A percentile compares a stretch with the other conserved stretches of the same genome.
Evolutionary conservation across 1,140 invertebrate species (phyloP).

Genomic region (Drosophila fuyamai): DNA sequence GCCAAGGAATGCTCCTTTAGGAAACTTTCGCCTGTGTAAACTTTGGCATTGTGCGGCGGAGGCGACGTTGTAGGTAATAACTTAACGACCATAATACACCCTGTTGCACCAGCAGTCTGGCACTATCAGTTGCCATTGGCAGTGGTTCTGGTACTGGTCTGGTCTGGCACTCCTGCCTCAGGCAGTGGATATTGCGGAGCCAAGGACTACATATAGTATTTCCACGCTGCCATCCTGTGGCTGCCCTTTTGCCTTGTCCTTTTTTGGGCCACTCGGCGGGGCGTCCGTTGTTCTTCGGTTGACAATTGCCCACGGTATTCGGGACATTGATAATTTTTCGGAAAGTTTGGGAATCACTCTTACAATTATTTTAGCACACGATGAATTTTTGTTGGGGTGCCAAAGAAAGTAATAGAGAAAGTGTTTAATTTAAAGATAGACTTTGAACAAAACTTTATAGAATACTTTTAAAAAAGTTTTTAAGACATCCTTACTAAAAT

Average conservation of each 20-base stretch:
- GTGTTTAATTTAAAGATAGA: too few species aligned
- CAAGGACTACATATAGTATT: conserved; percentile 50
- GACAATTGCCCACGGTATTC: conserved; percentile 28
- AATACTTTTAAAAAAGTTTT: not conserved
- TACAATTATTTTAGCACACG: not conserved
- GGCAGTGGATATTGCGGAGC: conserved; percentile 25
- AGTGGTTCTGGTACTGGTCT: not conserved
- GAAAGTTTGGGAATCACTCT: not conserved
- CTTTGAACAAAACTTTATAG: not conserved
- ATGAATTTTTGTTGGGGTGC: not conserved
- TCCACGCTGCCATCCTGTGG: conserved; percentile 36
- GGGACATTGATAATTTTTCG: not conserved
- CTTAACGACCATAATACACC: conserved; percentile 83
- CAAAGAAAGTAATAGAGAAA: not conserved
- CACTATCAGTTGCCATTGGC: conserved; percentile 32
- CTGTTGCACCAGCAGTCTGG: conserved; percentile 67
- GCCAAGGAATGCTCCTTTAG: conserved; percentile 65
- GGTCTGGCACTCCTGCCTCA: conserved; percentile 2
- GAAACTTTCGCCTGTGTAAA: conserved; percentile 79
- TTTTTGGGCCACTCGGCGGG: conserved; percentile 14
- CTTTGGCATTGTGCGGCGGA: conserved; percentile 69
- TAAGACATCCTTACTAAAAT: too few species aligned
- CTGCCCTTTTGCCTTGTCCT: conserved; percentile 43
- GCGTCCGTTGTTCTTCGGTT: conserved; percentile 5
- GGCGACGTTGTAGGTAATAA: conserved; percentile 74